Percentiles rank a stretch among this genome's conserved stretches.
Conservation (phyloP, 2,797 vertebrate genomes). For the Rhyacichthys aspro region DNA sequence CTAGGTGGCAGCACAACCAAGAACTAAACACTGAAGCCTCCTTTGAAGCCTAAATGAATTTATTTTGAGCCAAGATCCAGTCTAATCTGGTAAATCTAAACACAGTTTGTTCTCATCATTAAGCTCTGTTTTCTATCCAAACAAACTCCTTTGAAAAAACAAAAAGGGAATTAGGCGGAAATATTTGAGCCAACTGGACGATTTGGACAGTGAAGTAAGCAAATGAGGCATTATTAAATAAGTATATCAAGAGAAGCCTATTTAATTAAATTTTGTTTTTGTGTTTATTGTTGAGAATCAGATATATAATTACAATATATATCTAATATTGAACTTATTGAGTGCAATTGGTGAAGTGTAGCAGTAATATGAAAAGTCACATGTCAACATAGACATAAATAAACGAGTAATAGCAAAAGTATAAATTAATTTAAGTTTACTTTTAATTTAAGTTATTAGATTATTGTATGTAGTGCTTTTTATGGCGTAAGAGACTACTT, state of each 20-base stretch:
- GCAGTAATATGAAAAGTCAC: too few relatives aligned
- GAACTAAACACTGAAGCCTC: neutral
- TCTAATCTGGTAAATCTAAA: slow-evolving; percentile 1
- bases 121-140: neutral
- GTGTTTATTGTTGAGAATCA: neutral
- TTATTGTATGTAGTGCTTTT: too few relatives aligned
- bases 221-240: neutral
- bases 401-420: too few relatives aligned
- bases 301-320: too few relatives aligned
- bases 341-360: too few relatives aligned
- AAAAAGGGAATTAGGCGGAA: neutral
- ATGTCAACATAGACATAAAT: too few relatives aligned
- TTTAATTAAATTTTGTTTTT: too few relatives aligned
- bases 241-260: too few relatives aligned
- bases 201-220: neutral
- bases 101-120: neutral
- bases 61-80: neutral
- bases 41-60: neutral
- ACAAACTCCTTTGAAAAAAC: neutral
- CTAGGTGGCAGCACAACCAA: neutral
- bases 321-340: too few relatives aligned
- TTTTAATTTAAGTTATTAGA: too few relatives aligned
- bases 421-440: too few relatives aligned
- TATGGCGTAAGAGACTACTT: too few relatives aligned
- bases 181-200: neutral